Evolutionary conservation across 2,113 vertebrate species (phyloP).

Genomic region (Galemys pyrenaicus): DNA sequence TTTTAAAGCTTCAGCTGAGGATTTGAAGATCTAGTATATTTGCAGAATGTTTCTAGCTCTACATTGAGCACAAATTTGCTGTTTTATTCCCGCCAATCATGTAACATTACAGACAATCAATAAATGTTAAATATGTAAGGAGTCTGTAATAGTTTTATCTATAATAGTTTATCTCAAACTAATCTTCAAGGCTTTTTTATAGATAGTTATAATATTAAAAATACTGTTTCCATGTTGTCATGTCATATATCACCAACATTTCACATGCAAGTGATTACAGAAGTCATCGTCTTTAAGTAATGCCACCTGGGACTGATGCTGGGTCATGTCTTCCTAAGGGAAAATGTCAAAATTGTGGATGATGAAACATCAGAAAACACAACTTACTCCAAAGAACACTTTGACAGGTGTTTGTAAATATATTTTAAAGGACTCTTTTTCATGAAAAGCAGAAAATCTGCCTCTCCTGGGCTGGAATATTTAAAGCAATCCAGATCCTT

Average conservation of each 20-base stretch:
- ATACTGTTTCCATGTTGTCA: background rate
- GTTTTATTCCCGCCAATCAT: background rate
- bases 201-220: background rate
- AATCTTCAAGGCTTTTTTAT: background rate
- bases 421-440: background rate
- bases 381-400: background rate
- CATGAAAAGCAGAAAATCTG: conserved; percentile 43
- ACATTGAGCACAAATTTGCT: background rate
- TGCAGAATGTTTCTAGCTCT: background rate
- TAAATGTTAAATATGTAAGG: background rate
- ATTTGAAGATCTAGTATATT: background rate
- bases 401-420: conserved; percentile 42
- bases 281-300: background rate
- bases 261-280: background rate
- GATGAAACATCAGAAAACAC: background rate
- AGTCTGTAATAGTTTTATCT: background rate
- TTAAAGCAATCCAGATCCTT: conserved; percentile 64
- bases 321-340: background rate
- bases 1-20: conserved; percentile 5
- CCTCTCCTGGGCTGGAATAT: conserved; percentile 45
- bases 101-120: background rate
- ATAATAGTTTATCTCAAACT: too few species aligned
- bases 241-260: background rate
- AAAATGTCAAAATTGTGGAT: background rate
- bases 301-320: background rate